Conservation (phyloP, 1,140 invertebrate species). For the Brachionus angularis region DNA sequence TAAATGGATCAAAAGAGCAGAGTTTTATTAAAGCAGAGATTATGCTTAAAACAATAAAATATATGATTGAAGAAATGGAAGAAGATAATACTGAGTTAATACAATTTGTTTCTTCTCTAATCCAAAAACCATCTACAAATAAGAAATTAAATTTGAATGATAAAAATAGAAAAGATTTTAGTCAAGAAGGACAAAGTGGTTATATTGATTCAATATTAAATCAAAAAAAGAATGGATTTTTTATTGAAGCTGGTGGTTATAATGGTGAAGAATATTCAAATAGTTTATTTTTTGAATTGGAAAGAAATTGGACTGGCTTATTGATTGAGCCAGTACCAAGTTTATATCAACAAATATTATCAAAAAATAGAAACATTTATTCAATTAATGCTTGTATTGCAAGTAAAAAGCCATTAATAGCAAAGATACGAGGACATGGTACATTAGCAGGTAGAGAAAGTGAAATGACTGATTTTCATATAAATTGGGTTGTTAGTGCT, state of each 20-base stretch:
- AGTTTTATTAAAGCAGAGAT: neutral
- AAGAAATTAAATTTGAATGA: too few relatives aligned
- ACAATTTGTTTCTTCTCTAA: neutral
- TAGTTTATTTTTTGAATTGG: slow-evolving; percentile 66
- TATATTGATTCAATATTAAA: too few relatives aligned
- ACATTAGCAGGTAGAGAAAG: too few relatives aligned
- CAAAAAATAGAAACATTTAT: slow-evolving; percentile 47
- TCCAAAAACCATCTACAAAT: neutral
- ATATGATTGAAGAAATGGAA: slow-evolving; percentile 1
- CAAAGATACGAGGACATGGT: too few relatives aligned
- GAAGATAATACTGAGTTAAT: neutral
- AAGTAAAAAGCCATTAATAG: too few relatives aligned
- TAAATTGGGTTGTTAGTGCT: too few relatives aligned
- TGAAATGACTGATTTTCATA: too few relatives aligned
- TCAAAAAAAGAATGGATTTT: slow-evolving; percentile 49
- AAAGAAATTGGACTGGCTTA: slow-evolving; percentile 68
- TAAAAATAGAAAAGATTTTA: too few relatives aligned
- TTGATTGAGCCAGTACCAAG: slow-evolving; percentile 68
- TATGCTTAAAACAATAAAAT: neutral
- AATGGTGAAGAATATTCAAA: slow-evolving; percentile 63
- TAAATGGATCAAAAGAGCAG: neutral
- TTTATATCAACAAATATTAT: slow-evolving; percentile 57
- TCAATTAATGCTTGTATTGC: slow-evolving; percentile 41
- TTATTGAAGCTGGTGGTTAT: slow-evolving; percentile 63
- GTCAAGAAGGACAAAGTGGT: too few relatives aligned